Base-by-base conservation (phyloP, 2,888 invertebrate species). In the Criorhina ranunculi region DNA sequence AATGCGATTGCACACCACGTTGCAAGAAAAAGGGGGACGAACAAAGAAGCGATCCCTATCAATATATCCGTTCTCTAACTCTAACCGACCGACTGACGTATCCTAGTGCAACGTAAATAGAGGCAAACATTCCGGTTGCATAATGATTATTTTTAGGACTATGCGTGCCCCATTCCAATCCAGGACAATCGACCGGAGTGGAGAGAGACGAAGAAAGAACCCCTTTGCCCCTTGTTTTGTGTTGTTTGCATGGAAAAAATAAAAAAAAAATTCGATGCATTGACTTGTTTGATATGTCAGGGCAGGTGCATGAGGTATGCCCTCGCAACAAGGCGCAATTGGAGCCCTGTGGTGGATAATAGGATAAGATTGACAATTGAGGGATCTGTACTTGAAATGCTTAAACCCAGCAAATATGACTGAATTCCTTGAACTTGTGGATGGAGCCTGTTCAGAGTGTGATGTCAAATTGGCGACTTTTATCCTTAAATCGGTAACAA, bases 141-240 rank as follows among this genome's bases (percentile, higher is more conserved):
- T 70, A 64, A 37, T 78, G 70, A 78, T 78, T 78, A 78, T 70
- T 78, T 77, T 78, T 78, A 78, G 78, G 78, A 78, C 78, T 78
- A 17, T 70, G 78, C 78, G 78, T 78, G 78, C 40, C 70, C 64
- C 60, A 69, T 53, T 35, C 70, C 70, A 60, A 60, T 62, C 42
- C 44, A 53, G 51, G 60, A 53, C 35, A 70, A 55, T 49, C 55
- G 55, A 55, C 35, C 46, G 44, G n/a, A n/a, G n/a, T n/a, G n/a
- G n/a, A n/a, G n/a, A n/a, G n/a, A 44, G 35, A 37, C 55, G 31
- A 46, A 33, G 46, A 7, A 64, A 55, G 24, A 1, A 24, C 24
- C 46, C 29, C 33, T n/a, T 55, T 55, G 29, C 51, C 9, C 24
- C 24, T 24, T 60, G 42, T 15, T 35, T 53, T 67, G 31, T 33